A percentile compares a stretch with the other conserved stretches of the same genome.
Evolutionary conservation across 1,140 invertebrate species (phyloP).

Genomic region (Cephus cinctus): DNA sequence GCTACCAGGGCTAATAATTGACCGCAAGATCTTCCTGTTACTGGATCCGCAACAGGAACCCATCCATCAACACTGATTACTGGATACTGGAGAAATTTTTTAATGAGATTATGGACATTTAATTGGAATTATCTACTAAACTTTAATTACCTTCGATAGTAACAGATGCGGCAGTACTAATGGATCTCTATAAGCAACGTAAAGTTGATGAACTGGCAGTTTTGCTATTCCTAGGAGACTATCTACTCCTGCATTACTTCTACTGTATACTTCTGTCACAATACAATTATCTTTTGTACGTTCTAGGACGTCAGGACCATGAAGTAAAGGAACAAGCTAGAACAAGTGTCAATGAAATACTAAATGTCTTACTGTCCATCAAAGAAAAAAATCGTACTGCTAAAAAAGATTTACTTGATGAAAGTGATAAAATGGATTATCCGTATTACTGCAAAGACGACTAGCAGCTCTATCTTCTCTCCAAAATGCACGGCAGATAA

Average conservation of each 20-base stretch:
- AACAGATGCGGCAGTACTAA: conserved; percentile 57
- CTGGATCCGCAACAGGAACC: conserved; percentile 55
- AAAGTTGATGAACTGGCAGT: conserved; percentile 62
- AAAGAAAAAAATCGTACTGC: conserved; percentile 3
- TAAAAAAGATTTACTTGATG: conserved; percentile 45
- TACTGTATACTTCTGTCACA: conserved; percentile 58
- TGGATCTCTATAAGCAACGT: conserved; percentile 60
- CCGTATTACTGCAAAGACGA: conserved; percentile 45
- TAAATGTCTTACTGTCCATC: conserved; percentile 7
- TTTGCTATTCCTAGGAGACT: conserved; percentile 57
- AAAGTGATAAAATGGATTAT: conserved; percentile 57
- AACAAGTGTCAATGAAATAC: conserved; percentile 24
- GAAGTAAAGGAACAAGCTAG: conserved; percentile 60
- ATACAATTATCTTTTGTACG: conserved; percentile 60
- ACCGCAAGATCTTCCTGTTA: conserved; percentile 50
- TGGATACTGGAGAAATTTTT: conserved; percentile 52
- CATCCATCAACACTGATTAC: conserved; percentile 63
- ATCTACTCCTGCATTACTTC: conserved; percentile 36
- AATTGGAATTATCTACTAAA: conserved; percentile 4
- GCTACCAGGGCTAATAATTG: conserved; percentile 60
- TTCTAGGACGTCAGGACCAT: conserved; percentile 57
- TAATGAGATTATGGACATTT: conserved; percentile 8
- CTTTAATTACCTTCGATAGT: conserved; percentile 34
- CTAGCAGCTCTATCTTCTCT: conserved; percentile 52
- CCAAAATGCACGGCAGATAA: conserved; percentile 58